These are phyloP conservation scores for Lepidothrix coronata DNA, from an alignment of 2,113 vertebrate genomes.

Conservation along the genomic window DNA sequence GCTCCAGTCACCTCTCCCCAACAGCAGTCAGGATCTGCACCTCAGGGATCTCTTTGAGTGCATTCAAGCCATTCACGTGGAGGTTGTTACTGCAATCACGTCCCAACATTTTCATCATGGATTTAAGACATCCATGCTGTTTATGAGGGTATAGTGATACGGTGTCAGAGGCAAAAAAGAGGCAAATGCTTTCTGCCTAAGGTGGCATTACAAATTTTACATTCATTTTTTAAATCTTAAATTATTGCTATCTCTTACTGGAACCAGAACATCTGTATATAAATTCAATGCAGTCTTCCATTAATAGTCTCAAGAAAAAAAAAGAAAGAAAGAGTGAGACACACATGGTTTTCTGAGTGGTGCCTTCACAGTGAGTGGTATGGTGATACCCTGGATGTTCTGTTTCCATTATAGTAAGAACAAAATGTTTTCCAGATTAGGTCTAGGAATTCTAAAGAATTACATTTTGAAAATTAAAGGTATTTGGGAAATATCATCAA, in stretches of 20 bases:
- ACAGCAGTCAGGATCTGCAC: background rate
- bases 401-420: background rate
- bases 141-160: background rate
- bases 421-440: background rate
- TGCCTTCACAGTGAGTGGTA: background rate
- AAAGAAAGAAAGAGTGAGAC: background rate
- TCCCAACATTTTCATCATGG: background rate
- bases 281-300: background rate
- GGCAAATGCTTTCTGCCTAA: background rate
- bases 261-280: background rate
- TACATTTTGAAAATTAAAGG: background rate
- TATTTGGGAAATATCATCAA: background rate
- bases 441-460: background rate
- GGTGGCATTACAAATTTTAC: background rate
- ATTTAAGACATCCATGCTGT: background rate
- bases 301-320: background rate
- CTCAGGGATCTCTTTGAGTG: background rate
- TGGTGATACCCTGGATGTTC: background rate
- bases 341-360: background rate
- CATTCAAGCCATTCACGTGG: background rate
- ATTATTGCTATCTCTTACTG: background rate
- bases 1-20: background rate
- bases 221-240: background rate
- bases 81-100: background rate
- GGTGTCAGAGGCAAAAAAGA: background rate